Evolutionary conservation across 2,113 vertebrate species (phyloP).

Genomic region (Phycodurus eques): DNA sequence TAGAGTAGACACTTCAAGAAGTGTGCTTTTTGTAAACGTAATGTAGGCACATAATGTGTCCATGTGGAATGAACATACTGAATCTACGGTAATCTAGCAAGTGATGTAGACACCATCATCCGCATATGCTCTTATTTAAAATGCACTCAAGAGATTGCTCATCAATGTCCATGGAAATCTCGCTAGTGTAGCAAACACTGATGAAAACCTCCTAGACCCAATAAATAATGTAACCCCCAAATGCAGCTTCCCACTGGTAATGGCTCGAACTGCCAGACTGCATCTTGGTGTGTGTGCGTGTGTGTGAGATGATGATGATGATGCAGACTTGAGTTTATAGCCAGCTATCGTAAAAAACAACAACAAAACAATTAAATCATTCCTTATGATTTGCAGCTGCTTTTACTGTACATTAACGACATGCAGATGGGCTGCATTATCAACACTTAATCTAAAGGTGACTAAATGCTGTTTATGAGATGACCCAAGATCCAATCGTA

Average conservation of each 20-base stretch:
- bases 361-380: constrained; percentile 14
- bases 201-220: neutral
- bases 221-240: neutral
- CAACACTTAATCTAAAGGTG: constrained; percentile 8
- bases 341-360: constrained; percentile 45
- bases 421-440: constrained; percentile 11
- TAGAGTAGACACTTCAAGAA: no score
- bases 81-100: neutral
- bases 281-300: neutral
- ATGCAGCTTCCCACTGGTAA: neutral
- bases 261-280: neutral
- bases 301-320: neutral
- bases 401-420: constrained; percentile 28
- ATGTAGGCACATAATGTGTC: neutral
- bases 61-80: neutral
- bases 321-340: constrained; percentile 37
- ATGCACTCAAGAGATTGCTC: neutral
- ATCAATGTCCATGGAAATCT: neutral
- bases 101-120: neutral
- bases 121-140: constrained; percentile 2
- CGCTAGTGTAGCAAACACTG: neutral
- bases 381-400: constrained; percentile 41
- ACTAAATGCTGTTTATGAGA: constrained; percentile 12
- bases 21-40: no score
- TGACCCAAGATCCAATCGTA: constrained; percentile 38